Conservation (phyloP, 2,888 invertebrate species). For the Nebria brevicollis region DNA sequence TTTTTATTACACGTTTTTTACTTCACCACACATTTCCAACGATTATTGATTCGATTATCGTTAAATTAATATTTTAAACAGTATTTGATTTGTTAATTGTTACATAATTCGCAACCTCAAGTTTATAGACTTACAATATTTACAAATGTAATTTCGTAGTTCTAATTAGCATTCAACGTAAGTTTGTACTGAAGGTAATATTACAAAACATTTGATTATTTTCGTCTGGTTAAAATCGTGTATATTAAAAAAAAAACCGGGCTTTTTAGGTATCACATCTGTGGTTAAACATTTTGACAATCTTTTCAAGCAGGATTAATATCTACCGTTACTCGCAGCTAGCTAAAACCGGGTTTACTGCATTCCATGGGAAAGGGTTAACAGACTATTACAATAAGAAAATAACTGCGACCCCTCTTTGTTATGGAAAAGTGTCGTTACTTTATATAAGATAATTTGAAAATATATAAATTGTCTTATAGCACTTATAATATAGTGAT, state of each 20-base stretch:
- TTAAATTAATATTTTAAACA: background rate
- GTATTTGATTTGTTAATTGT: background rate
- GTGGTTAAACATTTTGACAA: background rate
- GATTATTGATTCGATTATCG: background rate
- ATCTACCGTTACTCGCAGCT: background rate
- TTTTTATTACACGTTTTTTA: background rate
- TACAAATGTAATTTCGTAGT: background rate
- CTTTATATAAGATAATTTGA: background rate
- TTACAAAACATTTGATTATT: background rate
- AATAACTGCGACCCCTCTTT: background rate
- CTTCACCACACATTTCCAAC: background rate
- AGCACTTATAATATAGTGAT: background rate
- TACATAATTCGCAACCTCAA: background rate
- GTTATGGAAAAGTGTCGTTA: background rate
- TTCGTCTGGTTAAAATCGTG: background rate
- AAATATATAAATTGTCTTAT: background rate
- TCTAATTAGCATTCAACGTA: background rate
- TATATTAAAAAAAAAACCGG: too few relatives aligned
- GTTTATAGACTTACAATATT: background rate
- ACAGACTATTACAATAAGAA: background rate
- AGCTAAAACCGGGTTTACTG: conserved; percentile 1
- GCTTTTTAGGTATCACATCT: background rate
- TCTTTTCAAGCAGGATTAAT: background rate
- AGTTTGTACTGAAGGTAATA: background rate
- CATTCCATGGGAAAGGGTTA: conserved; percentile 1